Conservation (phyloP, 2,113 vertebrate genomes). For the Nannospalax galili region DNA sequence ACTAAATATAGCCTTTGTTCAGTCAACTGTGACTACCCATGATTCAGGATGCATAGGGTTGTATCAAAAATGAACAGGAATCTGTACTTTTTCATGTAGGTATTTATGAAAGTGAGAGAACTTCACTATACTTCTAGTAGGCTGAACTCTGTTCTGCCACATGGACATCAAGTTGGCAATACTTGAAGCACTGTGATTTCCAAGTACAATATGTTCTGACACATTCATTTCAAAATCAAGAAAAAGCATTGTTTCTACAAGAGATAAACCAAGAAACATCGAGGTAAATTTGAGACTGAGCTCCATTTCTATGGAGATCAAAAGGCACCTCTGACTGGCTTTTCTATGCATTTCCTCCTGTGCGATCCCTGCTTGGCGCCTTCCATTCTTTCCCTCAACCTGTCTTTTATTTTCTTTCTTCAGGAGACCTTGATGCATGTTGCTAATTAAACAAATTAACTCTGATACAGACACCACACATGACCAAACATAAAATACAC, state of each 20-base stretch:
- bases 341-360: background rate
- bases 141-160: background rate
- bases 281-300: constrained; percentile 33
- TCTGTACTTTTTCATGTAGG: background rate
- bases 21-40: constrained; percentile 78
- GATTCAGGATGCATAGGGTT: constrained; percentile 79
- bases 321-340: background rate
- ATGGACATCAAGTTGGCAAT: constrained; percentile 16
- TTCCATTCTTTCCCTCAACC: background rate
- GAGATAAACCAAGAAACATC: background rate
- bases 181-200: constrained; percentile 29
- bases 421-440: background rate
- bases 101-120: constrained; percentile 80
- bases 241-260: constrained; percentile 8
- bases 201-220: background rate
- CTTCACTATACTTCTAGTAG: constrained; percentile 59
- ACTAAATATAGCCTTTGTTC: constrained; percentile 84
- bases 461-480: background rate
- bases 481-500: background rate
- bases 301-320: background rate
- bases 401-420: background rate
- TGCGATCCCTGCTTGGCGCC: background rate
- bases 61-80: constrained; percentile 80
- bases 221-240: background rate
- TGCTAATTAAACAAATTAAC: constrained; percentile 39